Evolutionary conservation across 2,888 invertebrate species (phyloP), one percentile per base, ranked within the genome.

Genomic region (Chalcosyrphus nemorum): DNA sequence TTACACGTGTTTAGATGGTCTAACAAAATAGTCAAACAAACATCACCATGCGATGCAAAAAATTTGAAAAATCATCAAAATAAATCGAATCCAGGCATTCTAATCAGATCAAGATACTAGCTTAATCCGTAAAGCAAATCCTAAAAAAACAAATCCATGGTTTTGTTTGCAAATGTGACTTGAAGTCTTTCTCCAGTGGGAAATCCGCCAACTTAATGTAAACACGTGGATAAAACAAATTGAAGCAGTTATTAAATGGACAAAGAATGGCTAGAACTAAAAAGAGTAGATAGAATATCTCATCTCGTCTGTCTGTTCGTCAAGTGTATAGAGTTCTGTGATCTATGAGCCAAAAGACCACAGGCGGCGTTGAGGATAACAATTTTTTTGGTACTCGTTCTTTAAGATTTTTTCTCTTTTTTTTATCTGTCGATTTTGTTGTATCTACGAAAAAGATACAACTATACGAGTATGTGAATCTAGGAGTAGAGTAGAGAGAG

Each of bases 301-400:
- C 13, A 13, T 54, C 50, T 54, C 50, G 41, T 15, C 38, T 71
- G 59, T 24, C 59, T 27, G 71, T 59, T 43, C 43, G 54, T 89
- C 86, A 86, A 89, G 89, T 87, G 88, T 86, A 89, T 9, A 11
- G 88, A 11, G 88, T 88, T 86, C 87, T 88, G 87, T 75, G 89
- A 87, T 89, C 87, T 89, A 88, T 87, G 89, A 89, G 77, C 70
- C 61, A 63, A 70, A 61, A 77, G 77, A 77, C 77, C 77, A 77
- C 77, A 77, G 77, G 77, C 77, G 63, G 68, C 32, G 77, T 70
- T 68, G 65, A 66, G 75, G 41, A 75, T 70, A n/a, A 35, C 52
- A 63, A n/a, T n/a, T 63, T 70, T 70, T 68, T 76, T 47, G 56
- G 65, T 63, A 29, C 50, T 61, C 19, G 27, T 59, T 66, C 45